Evolutionary conservation across 37 sponge, comb jelly and placozoan species (phyloP).

Genomic region (Axinella damicornis): DNA sequence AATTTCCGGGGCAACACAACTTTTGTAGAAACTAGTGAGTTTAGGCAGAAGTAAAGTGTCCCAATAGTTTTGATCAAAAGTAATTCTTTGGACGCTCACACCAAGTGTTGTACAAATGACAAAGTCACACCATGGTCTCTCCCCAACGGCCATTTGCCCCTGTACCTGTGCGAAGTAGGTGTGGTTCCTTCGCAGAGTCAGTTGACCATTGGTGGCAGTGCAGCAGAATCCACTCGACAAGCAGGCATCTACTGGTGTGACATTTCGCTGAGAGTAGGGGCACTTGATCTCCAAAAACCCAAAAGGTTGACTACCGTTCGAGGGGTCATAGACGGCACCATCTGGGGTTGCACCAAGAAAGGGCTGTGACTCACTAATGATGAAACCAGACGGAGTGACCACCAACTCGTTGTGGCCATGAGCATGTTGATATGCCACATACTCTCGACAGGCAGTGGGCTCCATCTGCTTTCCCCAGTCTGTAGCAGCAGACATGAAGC

Average conservation of each 20-base stretch:
- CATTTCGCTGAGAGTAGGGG: slow-evolving; percentile 23
- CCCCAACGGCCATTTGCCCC: slow-evolving; percentile 63
- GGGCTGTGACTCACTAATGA: slow-evolving; percentile 30
- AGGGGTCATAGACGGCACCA: slow-evolving; percentile 66
- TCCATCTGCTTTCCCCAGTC: slow-evolving; percentile 54
- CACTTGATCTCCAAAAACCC: slow-evolving; percentile 60
- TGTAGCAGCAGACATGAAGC: too few relatives aligned
- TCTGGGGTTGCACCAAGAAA: slow-evolving; percentile 72
- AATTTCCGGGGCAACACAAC: slow-evolving; percentile 69
- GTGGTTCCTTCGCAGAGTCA: slow-evolving; percentile 27
- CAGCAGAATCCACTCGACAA: too few relatives aligned
- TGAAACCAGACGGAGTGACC: slow-evolving; percentile 53
- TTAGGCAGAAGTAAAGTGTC: slow-evolving; percentile 46
- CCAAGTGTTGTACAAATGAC: slow-evolving; percentile 50
- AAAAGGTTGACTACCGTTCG: slow-evolving; percentile 34
- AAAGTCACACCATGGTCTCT: too few relatives aligned
- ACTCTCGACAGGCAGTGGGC: slow-evolving; percentile 8
- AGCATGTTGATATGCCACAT: slow-evolving; percentile 20
- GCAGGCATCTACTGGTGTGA: too few relatives aligned
- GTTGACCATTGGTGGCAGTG: too few relatives aligned
- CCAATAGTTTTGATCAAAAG: slow-evolving; percentile 45
- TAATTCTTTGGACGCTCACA: slow-evolving; percentile 50
- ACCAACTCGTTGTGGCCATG: slow-evolving; percentile 46
- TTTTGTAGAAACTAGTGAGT: slow-evolving; percentile 62
- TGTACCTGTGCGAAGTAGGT: slow-evolving; percentile 65